Percentiles rank a stretch among this genome's conserved stretches.
These are phyloP conservation scores for Propithecus deckenii DNA, from an alignment of 2,797 vertebrate species.

Conservation along the genomic window DNA sequence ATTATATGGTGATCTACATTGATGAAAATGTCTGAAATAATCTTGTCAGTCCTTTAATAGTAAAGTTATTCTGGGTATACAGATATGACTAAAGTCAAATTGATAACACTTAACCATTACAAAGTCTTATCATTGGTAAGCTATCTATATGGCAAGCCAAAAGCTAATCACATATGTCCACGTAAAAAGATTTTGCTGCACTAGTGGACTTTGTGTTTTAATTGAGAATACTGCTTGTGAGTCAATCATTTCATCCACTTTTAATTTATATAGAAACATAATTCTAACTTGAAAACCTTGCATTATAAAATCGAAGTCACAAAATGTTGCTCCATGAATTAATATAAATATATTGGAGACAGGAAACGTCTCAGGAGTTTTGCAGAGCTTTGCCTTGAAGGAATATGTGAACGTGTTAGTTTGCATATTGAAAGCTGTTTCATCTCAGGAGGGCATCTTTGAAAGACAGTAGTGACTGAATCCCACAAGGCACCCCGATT, in stretches of 20 bases:
- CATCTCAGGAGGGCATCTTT: too few relatives aligned
- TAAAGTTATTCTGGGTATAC: not conserved
- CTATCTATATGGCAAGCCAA: not conserved
- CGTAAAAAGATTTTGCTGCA: not conserved
- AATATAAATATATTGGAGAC: too few relatives aligned
- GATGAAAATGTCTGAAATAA: not conserved
- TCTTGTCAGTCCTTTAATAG: not conserved
- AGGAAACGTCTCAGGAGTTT: too few relatives aligned
- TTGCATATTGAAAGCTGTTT: too few relatives aligned
- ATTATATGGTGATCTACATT: not conserved
- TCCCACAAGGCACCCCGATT: too few relatives aligned
- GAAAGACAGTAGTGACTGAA: too few relatives aligned
- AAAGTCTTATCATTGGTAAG: not conserved
- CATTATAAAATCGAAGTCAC: constrained; percentile 5
- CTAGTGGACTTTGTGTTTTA: not conserved
- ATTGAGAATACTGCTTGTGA: not conserved
- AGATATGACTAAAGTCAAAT: not conserved
- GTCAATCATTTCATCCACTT: not conserved
- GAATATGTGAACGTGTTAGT: too few relatives aligned
- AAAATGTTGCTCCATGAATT: not conserved
- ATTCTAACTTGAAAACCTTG: not conserved
- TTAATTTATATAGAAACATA: not conserved
- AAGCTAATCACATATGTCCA: not conserved
- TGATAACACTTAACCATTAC: not conserved
- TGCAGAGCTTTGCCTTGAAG: too few relatives aligned